Conservation (phyloP, 2,888 invertebrate species). For the Cephus spinipes region DNA sequence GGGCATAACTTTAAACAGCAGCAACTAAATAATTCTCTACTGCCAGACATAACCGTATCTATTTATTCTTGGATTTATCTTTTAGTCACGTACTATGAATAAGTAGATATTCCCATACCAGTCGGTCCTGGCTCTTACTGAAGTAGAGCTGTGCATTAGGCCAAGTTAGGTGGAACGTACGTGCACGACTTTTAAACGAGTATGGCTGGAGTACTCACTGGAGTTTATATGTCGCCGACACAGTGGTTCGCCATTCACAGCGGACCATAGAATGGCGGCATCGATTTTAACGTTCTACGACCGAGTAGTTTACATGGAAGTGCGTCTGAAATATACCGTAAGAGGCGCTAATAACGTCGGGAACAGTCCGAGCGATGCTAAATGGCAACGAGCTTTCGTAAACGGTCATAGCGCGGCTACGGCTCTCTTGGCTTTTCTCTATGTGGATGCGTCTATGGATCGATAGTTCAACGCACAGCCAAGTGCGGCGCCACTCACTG, state of each 20-base stretch:
- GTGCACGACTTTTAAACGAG: background rate
- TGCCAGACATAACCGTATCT: background rate
- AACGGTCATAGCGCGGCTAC: background rate
- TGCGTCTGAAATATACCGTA: background rate
- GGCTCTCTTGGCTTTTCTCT: background rate
- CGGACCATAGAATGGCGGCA: background rate
- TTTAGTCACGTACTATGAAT: background rate
- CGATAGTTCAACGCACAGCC: constrained; percentile 64
- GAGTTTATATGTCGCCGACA: background rate
- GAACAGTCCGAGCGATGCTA: background rate
- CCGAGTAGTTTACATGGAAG: background rate
- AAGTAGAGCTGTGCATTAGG: background rate
- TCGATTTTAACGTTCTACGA: background rate
- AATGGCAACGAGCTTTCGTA: background rate
- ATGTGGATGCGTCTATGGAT: constrained; percentile 35
- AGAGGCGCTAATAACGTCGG: background rate
- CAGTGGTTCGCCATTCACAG: background rate
- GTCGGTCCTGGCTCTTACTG: background rate
- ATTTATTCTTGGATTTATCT: background rate
- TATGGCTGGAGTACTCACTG: background rate
- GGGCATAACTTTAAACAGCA: background rate
- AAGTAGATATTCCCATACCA: background rate
- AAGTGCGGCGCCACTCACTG: constrained; percentile 49
- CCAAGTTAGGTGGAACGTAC: background rate
- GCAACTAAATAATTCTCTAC: background rate